These are phyloP conservation scores for Tachypleus tridentatus DNA, from an alignment of 1,140 invertebrate species.

Conservation along the genomic window DNA sequence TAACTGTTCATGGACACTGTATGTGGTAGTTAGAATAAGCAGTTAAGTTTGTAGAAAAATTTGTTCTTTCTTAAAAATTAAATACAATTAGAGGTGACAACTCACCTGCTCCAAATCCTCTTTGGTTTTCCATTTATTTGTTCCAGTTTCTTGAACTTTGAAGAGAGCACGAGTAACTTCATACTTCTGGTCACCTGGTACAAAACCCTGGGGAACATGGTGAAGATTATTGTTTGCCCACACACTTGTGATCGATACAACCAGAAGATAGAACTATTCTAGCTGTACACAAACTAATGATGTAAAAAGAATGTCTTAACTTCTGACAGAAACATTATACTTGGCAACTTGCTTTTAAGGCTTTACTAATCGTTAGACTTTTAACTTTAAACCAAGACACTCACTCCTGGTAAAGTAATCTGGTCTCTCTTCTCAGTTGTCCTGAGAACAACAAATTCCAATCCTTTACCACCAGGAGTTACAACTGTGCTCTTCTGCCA, in stretches of 20 bases:
- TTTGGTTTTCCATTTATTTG: conserved; percentile 2
- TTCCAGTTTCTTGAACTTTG: conserved; percentile 9
- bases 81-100: too few species aligned
- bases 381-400: background rate
- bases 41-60: too few species aligned
- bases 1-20: too few species aligned
- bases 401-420: conserved; percentile 21
- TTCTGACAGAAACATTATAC: too few species aligned
- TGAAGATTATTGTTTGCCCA: background rate
- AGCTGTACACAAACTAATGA: too few species aligned
- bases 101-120: too few species aligned
- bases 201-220: conserved; percentile 19
- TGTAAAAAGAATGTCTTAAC: too few species aligned
- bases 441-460: conserved; percentile 24
- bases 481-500: conserved; percentile 20
- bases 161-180: conserved; percentile 17
- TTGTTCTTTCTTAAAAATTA: too few species aligned
- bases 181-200: conserved; percentile 22
- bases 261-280: background rate
- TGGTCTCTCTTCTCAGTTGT: conserved; percentile 14
- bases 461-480: conserved; percentile 4
- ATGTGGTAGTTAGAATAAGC: too few species aligned
- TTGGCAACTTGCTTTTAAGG: too few species aligned
- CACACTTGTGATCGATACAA: background rate
- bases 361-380: too few species aligned